phyloP scores from a whole-genome alignment of 2,888 invertebrate species.

The Philereme transversata region DNA sequence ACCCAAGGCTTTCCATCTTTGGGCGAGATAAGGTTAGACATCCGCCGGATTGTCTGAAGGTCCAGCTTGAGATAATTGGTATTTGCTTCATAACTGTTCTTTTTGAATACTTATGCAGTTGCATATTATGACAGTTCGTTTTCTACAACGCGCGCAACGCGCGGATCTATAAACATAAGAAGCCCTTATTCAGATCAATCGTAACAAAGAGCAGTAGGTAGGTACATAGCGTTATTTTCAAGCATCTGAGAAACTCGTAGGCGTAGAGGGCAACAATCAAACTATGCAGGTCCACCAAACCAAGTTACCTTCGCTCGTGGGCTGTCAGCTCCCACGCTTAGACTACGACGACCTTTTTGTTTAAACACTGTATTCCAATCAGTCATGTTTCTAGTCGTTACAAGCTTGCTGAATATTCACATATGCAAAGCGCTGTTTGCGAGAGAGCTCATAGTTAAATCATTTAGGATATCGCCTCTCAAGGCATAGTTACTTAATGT shows the following conservation, averaged over 20 bases:
- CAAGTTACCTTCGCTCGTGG: conserved; percentile 63
- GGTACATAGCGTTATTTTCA: conserved; percentile 42
- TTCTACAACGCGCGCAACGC: neutral
- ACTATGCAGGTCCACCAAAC: conserved; percentile 61
- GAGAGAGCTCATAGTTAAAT: conserved; percentile 53
- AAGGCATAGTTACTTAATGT: conserved; percentile 33
- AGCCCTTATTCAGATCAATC: conserved; percentile 32
- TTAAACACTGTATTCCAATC: conserved; percentile 57
- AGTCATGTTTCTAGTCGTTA: conserved; percentile 57
- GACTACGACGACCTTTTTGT: conserved; percentile 67
- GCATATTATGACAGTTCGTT: conserved; percentile 33
- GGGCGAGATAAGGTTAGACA: conserved; percentile 69
- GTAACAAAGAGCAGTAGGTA: conserved; percentile 21
- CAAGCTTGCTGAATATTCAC: conserved; percentile 68
- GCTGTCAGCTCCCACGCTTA: conserved; percentile 67
- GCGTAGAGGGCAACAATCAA: conserved; percentile 64
- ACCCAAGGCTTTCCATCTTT: conserved; percentile 63
- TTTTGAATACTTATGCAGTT: conserved; percentile 9
- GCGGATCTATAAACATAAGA: conserved; percentile 1
- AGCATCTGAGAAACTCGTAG: conserved; percentile 51
- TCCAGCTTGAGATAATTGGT: conserved; percentile 47
- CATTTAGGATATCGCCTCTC: conserved; percentile 42
- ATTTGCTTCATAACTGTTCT: conserved; percentile 15
- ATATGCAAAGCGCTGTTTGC: conserved; percentile 59
- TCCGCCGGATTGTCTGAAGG: conserved; percentile 70